phyloP scores from a whole-genome alignment of 2,113 vertebrate genomes.

The Amphiprion ocellaris region DNA sequence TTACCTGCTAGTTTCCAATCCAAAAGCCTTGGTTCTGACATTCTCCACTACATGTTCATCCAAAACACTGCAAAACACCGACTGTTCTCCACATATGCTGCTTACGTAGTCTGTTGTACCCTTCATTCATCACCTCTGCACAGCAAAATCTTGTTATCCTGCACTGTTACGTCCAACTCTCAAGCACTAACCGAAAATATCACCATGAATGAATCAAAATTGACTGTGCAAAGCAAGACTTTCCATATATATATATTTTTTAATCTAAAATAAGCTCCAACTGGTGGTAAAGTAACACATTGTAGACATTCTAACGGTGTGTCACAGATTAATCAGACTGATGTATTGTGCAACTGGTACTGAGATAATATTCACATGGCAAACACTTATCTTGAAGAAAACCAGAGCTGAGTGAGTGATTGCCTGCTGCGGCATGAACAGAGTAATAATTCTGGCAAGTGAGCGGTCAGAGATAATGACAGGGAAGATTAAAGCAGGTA shows the following conservation, averaged over 20 bases:
- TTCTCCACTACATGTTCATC: not conserved
- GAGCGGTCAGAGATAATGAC: constrained; percentile 8
- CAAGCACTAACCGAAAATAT: not conserved
- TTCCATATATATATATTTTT: too few species aligned
- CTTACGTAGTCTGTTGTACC: too few species aligned
- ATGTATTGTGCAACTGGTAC: not conserved
- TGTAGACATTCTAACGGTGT: not conserved
- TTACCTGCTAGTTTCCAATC: constrained; percentile 1
- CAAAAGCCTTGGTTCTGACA: not conserved
- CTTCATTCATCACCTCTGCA: too few species aligned
- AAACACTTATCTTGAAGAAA: constrained; percentile 42
- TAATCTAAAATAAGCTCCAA: too few species aligned
- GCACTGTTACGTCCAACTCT: not conserved
- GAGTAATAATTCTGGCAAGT: constrained; percentile 19
- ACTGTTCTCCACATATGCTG: too few species aligned
- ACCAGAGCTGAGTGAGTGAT: constrained; percentile 33
- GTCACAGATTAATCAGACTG: constrained; percentile 4
- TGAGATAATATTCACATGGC: not conserved
- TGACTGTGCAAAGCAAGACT: too few species aligned
- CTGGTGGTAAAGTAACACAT: not conserved
- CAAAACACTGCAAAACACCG: not conserved
- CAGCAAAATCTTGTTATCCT: not conserved
- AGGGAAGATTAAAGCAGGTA: constrained; percentile 13
- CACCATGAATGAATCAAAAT: not conserved
- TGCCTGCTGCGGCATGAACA: constrained; percentile 4